Conservation (phyloP, 2,797 vertebrate species). For the Muscicapa striata region DNA sequence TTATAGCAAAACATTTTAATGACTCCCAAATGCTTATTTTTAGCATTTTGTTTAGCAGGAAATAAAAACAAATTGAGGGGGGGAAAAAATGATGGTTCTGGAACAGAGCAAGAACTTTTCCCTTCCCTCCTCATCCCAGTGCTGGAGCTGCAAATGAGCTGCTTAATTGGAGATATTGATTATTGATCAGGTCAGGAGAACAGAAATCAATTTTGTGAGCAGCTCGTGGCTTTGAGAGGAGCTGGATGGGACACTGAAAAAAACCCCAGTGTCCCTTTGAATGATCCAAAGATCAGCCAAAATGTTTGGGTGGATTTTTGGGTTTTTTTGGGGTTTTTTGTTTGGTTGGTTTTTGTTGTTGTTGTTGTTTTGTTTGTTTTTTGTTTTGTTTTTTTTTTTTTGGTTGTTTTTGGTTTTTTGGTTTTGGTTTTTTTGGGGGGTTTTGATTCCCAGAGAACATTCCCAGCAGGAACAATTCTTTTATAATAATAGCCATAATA, state of each 20-base stretch:
- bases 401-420: too few relatives aligned
- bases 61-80: slow-evolving; percentile 1
- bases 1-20: slow-evolving; percentile 18
- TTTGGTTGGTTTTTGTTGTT: too few relatives aligned
- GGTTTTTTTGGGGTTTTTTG: too few relatives aligned
- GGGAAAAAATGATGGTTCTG: not conserved
- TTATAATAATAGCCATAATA: not conserved
- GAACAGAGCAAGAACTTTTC: not conserved
- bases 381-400: too few relatives aligned
- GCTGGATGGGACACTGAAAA: not conserved
- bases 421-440: too few relatives aligned
- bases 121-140: not conserved
- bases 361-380: too few relatives aligned
- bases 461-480: not conserved
- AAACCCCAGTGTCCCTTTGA: too few relatives aligned
- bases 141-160: not conserved
- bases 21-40: slow-evolving; percentile 30
- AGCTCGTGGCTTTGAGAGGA: not conserved
- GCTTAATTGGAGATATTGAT: not conserved
- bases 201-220: not conserved
- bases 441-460: not conserved
- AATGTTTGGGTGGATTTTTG: not conserved
- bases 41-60: slow-evolving; percentile 31
- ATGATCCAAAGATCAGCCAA: not conserved
- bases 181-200: not conserved